A percentile compares a stretch with the other conserved stretches of the same genome.
These are phyloP conservation scores for Neotoxoptera formosana DNA, from an alignment of 1,140 invertebrate species.

Conservation along the genomic window DNA sequence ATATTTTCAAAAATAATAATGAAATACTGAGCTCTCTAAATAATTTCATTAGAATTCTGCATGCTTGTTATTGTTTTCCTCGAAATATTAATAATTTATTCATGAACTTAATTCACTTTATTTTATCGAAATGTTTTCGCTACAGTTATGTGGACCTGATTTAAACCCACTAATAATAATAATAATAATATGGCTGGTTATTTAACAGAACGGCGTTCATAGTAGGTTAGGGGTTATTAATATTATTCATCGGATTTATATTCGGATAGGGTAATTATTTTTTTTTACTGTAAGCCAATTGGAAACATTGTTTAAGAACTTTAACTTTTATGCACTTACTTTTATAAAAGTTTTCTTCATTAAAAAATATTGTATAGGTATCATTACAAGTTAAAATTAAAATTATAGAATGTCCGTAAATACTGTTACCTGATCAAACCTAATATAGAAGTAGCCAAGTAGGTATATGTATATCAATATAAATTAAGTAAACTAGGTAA, in stretches of 20 bases:
- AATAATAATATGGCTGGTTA: background rate
- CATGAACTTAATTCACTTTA: background rate
- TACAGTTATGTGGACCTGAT: background rate
- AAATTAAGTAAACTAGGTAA: background rate
- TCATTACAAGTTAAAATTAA: background rate
- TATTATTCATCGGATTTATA: background rate
- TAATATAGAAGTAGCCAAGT: too few species aligned
- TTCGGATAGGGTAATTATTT: background rate
- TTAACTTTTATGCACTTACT: background rate
- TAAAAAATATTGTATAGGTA: background rate
- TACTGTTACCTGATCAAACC: background rate
- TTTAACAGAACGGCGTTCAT: background rate
- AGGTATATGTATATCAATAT: background rate
- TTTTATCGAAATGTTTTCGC: background rate
- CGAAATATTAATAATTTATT: background rate
- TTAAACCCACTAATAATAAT: background rate
- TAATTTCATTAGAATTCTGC: background rate
- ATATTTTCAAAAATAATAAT: background rate
- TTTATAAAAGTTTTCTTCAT: background rate
- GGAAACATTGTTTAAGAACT: background rate
- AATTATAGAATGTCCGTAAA: background rate
- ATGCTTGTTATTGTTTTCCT: background rate
- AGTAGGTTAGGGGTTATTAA: background rate
- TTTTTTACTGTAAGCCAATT: background rate
- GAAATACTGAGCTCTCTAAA: background rate